Evolutionary conservation across 2,797 vertebrate species (phyloP).

Genomic region (Hydrophis major): DNA sequence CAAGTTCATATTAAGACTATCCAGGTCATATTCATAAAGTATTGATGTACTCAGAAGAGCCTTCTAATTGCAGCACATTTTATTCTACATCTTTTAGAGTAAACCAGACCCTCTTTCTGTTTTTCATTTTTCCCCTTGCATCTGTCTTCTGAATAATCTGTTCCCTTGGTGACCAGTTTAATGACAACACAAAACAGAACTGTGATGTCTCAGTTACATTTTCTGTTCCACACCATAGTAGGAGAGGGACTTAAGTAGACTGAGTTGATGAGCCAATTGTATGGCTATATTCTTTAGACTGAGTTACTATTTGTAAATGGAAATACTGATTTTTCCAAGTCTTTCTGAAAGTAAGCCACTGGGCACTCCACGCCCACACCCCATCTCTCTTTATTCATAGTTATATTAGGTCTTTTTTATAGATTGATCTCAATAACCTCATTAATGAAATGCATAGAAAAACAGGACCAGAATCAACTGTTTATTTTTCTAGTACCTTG

Average conservation of each 20-base stretch:
- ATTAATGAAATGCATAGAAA: background rate
- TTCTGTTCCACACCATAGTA: background rate
- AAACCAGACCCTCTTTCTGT: background rate
- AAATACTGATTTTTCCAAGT: accelerated
- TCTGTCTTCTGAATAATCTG: background rate
- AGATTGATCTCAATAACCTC: background rate
- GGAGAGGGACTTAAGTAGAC: background rate
- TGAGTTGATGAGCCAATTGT: background rate
- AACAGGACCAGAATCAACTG: background rate
- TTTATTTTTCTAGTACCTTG: background rate
- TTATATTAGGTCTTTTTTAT: background rate
- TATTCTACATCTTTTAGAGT: background rate
- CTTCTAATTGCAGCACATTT: background rate
- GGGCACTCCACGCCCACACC: no score
- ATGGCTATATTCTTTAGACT: background rate
- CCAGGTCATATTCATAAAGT: no score
- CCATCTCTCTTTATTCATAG: background rate
- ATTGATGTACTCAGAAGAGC: background rate
- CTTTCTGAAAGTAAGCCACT: background rate
- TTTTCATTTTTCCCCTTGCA: background rate
- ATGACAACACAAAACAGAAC: accelerated
- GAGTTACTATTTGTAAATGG: background rate
- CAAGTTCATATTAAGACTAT: no score
- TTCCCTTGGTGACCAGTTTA: background rate
- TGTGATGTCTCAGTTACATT: background rate